Evolutionary conservation across 2,113 vertebrate genomes (phyloP).

Genomic region (Cyanoderma ruficeps): DNA sequence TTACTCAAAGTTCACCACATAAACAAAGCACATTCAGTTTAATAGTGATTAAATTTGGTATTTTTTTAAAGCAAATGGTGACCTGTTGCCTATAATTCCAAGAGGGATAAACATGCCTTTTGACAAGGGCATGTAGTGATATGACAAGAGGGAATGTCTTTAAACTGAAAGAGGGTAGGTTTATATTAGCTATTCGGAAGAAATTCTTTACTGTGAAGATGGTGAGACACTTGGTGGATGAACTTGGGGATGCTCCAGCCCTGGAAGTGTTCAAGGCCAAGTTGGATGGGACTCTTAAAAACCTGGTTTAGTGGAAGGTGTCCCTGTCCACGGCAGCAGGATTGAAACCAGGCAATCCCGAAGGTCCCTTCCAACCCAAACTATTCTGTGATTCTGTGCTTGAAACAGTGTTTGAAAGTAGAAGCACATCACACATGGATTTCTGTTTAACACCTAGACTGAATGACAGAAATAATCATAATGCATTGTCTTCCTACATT

Average conservation of each 20-base stretch:
- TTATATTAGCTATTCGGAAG: background rate
- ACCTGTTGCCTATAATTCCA: background rate
- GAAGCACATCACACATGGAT: fast-evolving
- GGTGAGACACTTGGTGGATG: no score
- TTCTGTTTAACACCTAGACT: background rate
- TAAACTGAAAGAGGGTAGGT: background rate
- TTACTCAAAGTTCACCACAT: background rate
- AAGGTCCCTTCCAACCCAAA: background rate
- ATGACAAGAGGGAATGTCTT: background rate
- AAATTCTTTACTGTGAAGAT: background rate
- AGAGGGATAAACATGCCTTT: background rate
- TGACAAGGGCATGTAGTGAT: background rate
- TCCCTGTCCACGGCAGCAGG: background rate
- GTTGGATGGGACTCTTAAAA: background rate
- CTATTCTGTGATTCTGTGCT: background rate
- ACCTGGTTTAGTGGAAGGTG: background rate
- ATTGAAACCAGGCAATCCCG: background rate
- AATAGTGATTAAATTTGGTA: background rate
- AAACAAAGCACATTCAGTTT: background rate
- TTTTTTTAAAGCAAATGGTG: background rate
- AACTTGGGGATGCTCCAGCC: background rate
- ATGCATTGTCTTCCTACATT: background rate
- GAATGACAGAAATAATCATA: background rate
- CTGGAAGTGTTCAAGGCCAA: background rate
- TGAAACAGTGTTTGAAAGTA: background rate